Conservation (phyloP, 2,113 vertebrate species). For the Lepus timidus region DNA sequence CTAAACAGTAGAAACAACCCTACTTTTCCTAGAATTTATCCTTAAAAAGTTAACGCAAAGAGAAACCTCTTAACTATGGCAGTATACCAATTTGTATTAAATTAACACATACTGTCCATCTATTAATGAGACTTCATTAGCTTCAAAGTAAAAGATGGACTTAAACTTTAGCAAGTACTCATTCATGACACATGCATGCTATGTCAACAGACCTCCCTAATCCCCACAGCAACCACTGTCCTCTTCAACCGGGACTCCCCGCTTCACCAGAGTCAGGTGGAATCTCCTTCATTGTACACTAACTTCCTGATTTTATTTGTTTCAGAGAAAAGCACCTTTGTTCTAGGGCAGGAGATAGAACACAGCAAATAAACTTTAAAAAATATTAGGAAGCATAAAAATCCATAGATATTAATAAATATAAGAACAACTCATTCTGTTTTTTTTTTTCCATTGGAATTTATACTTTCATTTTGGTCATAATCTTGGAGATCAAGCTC, state of each 20-base stretch:
- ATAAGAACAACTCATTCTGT: conserved; percentile 11
- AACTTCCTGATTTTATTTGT: conserved; percentile 46
- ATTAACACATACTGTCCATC: conserved; percentile 21
- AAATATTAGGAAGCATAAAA: conserved; percentile 13
- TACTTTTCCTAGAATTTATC: conserved; percentile 40
- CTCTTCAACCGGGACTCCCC: not conserved
- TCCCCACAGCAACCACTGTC: not conserved
- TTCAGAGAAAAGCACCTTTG: conserved; percentile 52
- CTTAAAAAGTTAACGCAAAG: conserved; percentile 19
- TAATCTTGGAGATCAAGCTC: conserved; percentile 26
- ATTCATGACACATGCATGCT: not conserved
- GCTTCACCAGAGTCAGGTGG: not conserved
- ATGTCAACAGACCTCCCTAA: not conserved
- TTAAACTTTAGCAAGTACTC: conserved; percentile 29
- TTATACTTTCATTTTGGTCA: conserved; percentile 48
- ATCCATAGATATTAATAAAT: not conserved
- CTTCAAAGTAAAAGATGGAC: conserved; percentile 24
- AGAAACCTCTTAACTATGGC: conserved; percentile 4
- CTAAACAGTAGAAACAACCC: conserved; percentile 10
- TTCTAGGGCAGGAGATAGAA: conserved; percentile 32
- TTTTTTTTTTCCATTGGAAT: conserved; percentile 19
- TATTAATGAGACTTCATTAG: conserved; percentile 14
- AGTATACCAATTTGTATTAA: conserved; percentile 18
- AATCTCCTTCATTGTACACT: not conserved
- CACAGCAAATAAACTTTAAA: conserved; percentile 26